Conservation (phyloP, 2,797 vertebrate genomes). For the Amniataba percoides region DNA sequence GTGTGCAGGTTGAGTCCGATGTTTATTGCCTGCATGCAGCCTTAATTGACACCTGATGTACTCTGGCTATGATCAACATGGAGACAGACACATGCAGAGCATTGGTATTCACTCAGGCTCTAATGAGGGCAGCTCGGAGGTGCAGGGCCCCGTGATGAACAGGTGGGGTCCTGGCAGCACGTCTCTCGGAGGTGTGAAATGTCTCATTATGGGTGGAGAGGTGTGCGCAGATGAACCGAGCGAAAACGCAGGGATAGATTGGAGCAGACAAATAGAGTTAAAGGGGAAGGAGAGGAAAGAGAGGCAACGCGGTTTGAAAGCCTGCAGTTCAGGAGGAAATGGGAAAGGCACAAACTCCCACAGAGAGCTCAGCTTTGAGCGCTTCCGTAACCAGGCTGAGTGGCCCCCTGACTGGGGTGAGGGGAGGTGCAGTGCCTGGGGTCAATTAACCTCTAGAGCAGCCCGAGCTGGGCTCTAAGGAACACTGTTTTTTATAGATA, state of each 20-base stretch:
- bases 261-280: constrained; percentile 18
- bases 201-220: constrained; percentile 34
- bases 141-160: constrained; percentile 49
- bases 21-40: constrained; percentile 34
- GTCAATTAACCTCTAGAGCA: constrained; percentile 75
- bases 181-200: constrained; percentile 36
- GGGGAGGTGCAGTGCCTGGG: constrained; percentile 59
- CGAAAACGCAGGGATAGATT: neutral
- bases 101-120: constrained; percentile 51
- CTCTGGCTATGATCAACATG: constrained; percentile 31
- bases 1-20: constrained; percentile 23
- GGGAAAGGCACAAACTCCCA: constrained; percentile 46
- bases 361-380: constrained; percentile 59
- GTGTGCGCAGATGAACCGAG: constrained; percentile 12
- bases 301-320: constrained; percentile 33
- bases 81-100: constrained; percentile 39
- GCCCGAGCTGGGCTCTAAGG: constrained; percentile 56
- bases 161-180: constrained; percentile 52
- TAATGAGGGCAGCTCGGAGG: constrained; percentile 62
- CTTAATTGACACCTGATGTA: constrained; percentile 52
- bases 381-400: constrained; percentile 37
- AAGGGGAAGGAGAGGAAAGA: neutral
- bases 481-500: constrained; percentile 73
- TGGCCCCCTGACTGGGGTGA: constrained; percentile 55
- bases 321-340: constrained; percentile 38